phyloP scores from a whole-genome alignment of 2,113 vertebrate species.

The Peromyscus maniculatus region DNA sequence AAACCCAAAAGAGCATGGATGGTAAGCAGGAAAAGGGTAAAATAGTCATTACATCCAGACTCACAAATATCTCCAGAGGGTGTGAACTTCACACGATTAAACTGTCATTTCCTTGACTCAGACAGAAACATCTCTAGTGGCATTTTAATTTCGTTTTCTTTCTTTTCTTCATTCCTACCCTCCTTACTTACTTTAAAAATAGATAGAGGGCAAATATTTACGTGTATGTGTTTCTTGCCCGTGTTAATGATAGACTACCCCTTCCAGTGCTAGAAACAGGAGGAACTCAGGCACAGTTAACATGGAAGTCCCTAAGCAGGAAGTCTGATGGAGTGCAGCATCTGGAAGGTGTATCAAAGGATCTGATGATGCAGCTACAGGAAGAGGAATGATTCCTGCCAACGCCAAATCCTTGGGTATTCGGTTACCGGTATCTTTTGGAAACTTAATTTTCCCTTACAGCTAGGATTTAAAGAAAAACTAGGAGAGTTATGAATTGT shows the following conservation, averaged over 20 bases:
- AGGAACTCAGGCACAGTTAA: background rate
- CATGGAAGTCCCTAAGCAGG: slow-evolving; percentile 1
- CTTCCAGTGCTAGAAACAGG: background rate
- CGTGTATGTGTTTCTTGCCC: background rate
- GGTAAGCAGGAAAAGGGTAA: slow-evolving; percentile 37
- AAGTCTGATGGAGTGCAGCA: background rate
- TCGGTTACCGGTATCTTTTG: slow-evolving; percentile 38
- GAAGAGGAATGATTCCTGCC: slow-evolving; percentile 34
- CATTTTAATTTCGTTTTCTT: background rate
- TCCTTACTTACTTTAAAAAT: background rate
- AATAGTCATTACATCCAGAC: slow-evolving; percentile 7
- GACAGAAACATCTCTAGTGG: background rate
- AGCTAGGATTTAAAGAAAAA: slow-evolving; percentile 53
- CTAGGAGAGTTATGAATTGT: slow-evolving; percentile 60
- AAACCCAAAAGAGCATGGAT: background rate
- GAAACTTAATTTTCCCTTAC: slow-evolving; percentile 60
- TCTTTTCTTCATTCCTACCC: background rate
- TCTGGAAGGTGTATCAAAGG: slow-evolving; percentile 55
- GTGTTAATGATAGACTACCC: background rate
- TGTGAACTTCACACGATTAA: background rate
- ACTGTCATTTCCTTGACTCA: slow-evolving; percentile 14
- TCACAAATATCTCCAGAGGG: background rate
- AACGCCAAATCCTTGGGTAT: slow-evolving; percentile 38
- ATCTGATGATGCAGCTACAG: background rate
- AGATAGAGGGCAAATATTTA: background rate